phyloP scores from a whole-genome alignment of 2,797 vertebrate species.

The Acanthurus leucopareius region DNA sequence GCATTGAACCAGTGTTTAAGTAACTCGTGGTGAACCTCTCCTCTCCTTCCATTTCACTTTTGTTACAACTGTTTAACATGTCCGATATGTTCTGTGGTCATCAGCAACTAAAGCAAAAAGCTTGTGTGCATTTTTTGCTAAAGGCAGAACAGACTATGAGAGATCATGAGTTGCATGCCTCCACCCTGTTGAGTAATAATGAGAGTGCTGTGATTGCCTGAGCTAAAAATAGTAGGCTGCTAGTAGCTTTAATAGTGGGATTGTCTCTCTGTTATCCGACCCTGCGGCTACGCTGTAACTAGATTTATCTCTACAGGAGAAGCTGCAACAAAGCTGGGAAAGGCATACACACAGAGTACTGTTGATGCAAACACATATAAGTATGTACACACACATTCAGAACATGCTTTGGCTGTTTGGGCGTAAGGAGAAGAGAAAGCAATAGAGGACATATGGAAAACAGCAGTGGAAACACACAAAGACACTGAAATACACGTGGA shows the following conservation, averaged over 20 bases:
- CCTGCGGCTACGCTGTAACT: constrained; percentile 56
- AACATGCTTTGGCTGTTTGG: constrained; percentile 2
- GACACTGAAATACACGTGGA: not conserved
- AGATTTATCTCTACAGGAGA: constrained; percentile 46
- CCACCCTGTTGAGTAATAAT: constrained; percentile 71
- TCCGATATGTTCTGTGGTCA: constrained; percentile 36
- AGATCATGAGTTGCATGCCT: constrained; percentile 68
- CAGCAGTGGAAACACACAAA: not conserved
- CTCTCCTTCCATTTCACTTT: constrained; percentile 4
- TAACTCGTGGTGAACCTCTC: constrained; percentile 12
- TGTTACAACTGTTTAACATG: constrained; percentile 17
- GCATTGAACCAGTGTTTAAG: constrained; percentile 2
- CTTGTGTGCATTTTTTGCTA: constrained; percentile 41
- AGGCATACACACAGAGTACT: constrained; percentile 12
- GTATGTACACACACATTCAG: not conserved
- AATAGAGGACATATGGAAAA: constrained; percentile 25
- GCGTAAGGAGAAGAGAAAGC: not conserved
- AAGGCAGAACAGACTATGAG: constrained; percentile 59
- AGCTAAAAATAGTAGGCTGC: constrained; percentile 73
- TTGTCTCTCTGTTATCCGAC: constrained; percentile 42
- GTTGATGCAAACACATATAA: constrained; percentile 19
- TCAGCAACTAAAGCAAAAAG: constrained; percentile 19
- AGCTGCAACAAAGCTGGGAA: constrained; percentile 25
- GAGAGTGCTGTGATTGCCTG: constrained; percentile 67
- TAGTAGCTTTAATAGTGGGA: constrained; percentile 55